Conservation (phyloP, 92 coral and sea anemone species). For the Siderastrea radians region DNA sequence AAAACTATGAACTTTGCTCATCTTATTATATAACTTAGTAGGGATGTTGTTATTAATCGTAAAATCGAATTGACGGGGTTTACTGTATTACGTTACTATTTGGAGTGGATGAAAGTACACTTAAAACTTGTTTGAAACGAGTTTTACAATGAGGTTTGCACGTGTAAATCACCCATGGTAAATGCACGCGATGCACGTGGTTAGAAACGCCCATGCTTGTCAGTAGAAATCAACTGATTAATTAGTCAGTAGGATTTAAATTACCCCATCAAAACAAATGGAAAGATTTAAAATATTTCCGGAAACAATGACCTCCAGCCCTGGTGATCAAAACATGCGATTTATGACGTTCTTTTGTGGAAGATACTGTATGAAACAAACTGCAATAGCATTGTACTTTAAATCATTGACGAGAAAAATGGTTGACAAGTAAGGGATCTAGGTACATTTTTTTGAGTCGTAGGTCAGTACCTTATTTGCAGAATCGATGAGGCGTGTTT, state of each 20-base stretch:
- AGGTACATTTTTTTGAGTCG: too few relatives aligned
- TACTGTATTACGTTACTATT: too few relatives aligned
- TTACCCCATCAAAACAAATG: too few relatives aligned
- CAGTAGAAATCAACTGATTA: not conserved
- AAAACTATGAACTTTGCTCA: not conserved
- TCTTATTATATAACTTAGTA: not conserved
- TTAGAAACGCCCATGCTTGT: not conserved
- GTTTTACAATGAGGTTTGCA: not conserved
- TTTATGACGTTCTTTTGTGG: too few relatives aligned
- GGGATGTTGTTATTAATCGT: too few relatives aligned
- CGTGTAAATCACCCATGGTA: not conserved
- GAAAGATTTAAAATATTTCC: not conserved
- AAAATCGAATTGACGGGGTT: too few relatives aligned
- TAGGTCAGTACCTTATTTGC: too few relatives aligned
- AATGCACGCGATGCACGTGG: not conserved
- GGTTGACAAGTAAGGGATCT: too few relatives aligned
- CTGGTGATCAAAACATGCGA: not conserved
- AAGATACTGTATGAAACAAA: too few relatives aligned
- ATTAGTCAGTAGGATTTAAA: not conserved
- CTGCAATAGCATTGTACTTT: too few relatives aligned
- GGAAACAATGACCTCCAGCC: not conserved
- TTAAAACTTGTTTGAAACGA: conserved; percentile 21
- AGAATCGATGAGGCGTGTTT: too few relatives aligned
- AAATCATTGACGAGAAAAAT: too few relatives aligned
- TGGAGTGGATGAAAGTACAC: not conserved